Evolutionary conservation across 2,888 invertebrate species (phyloP), one percentile per base, ranked within the genome.

Genomic region (Stegophylla sp.): DNA sequence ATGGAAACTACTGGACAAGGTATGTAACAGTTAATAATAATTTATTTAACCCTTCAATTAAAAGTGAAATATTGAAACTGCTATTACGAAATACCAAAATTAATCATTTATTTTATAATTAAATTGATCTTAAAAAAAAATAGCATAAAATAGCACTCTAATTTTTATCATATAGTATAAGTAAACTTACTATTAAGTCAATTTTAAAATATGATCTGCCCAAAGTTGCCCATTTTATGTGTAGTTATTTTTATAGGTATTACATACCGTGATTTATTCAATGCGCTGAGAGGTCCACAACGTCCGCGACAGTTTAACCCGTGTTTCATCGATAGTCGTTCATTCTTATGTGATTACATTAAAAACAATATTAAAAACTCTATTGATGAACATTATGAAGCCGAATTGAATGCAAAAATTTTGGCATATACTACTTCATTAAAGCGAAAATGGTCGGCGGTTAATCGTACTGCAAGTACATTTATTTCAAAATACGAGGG

Each of bases 191-290:
- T 56, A 56, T 17, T 56, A 23, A 56, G 23, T 23, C 20, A 56
- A 56, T 59, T 26, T 59, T 59, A 59, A 59, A 59, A 59, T 59
- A 59, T 59, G 59, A 26, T 59, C 59, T 59, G 59, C 59, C 59
- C 13, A 59, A 59, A 59, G 23, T 59, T 26, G 59, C 26, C 59
- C 26, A 59, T 59, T 59, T 59, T 3, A 59, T 26, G 3, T 59
- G 26, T 59, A 26, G 1, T 59, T 59, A 26, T 26, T 59, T 59
- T 59, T 59, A 59, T 26, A 59, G 26, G 26, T 59, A 59, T 59
- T 59, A 59, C 59, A 26, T 26, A 59, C 59, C 26, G 59, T 59
- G 59, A 59, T 59, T 59, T 59, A 59, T 59, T 59, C 59, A 26
- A 59, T 26, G 26, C 23, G 59, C 26, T 59, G 26, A 59, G 59